phyloP scores from a whole-genome alignment of 1,140 invertebrate genomes.

The Gonioctena quinquepunctata region DNA sequence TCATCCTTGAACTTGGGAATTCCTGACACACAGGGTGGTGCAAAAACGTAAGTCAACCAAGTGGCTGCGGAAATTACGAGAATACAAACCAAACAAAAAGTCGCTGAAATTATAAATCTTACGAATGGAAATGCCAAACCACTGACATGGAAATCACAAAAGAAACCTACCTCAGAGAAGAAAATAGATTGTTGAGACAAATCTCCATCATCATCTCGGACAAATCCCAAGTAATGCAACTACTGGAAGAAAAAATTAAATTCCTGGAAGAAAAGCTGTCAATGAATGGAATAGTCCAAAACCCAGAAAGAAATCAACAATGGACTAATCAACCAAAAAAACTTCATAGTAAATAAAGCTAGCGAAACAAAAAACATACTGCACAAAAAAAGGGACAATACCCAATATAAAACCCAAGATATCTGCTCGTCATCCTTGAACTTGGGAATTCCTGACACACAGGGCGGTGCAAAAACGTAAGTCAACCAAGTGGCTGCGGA shows the following conservation, averaged over 20 bases:
- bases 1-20: too few species aligned
- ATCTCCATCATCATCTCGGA: not conserved
- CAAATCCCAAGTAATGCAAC: not conserved
- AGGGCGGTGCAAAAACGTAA: not conserved
- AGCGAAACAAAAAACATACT: not conserved
- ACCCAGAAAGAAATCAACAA: not conserved
- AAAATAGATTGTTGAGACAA: slow-evolving; percentile 1
- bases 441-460: not conserved
- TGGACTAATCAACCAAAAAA: too few species aligned
- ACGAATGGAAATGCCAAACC: too few species aligned
- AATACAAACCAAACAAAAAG: too few species aligned
- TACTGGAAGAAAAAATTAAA: not conserved
- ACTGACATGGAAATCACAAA: not conserved
- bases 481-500: not conserved
- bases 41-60: too few species aligned
- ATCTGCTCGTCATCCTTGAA: too few species aligned
- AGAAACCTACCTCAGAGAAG: slow-evolving; percentile 1
- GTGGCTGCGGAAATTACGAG: too few species aligned
- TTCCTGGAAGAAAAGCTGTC: not conserved
- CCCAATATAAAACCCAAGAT: too few species aligned
- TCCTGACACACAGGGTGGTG: too few species aligned
- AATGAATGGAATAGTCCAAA: not conserved
- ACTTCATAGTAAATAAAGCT: not conserved
- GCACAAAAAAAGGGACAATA: too few species aligned
- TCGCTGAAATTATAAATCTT: too few species aligned